phyloP scores from a whole-genome alignment of 2,888 invertebrate genomes.

The Acanthococcus lagerstroemiae region DNA sequence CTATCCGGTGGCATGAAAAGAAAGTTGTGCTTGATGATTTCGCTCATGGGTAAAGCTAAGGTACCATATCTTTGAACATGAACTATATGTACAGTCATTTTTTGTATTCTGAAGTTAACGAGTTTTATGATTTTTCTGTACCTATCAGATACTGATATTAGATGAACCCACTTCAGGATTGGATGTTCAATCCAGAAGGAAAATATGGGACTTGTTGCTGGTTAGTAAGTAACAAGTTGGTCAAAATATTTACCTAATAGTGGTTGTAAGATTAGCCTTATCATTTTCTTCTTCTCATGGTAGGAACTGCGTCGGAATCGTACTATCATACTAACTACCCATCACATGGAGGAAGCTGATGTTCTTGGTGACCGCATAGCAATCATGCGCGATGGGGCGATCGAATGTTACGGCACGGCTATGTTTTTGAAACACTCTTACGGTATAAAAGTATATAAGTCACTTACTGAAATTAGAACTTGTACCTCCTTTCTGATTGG shows the following conservation, averaged over 20 bases:
- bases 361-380: slow-evolving; percentile 81
- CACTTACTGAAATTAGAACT: too few species aligned
- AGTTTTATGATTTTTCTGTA: neutral
- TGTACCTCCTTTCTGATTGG: too few species aligned
- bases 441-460: too few species aligned
- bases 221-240: slow-evolving; percentile 40
- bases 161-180: slow-evolving; percentile 52
- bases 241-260: slow-evolving; percentile 27
- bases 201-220: slow-evolving; percentile 69
- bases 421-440: slow-evolving; percentile 65
- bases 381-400: slow-evolving; percentile 63
- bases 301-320: slow-evolving; percentile 46
- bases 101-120: neutral
- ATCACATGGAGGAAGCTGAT: slow-evolving; percentile 95
- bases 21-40: slow-evolving; percentile 74
- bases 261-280: slow-evolving; percentile 10
- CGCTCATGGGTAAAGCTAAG: slow-evolving; percentile 68
- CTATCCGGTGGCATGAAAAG: slow-evolving; percentile 92
- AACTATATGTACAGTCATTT: too few species aligned
- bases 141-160: slow-evolving; percentile 56
- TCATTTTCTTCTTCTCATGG: neutral
- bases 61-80: too few species aligned
- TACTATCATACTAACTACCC: slow-evolving; percentile 82
- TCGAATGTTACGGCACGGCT: slow-evolving; percentile 71
- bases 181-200: slow-evolving; percentile 68